Evolutionary conservation across 2,113 vertebrate species (phyloP).

Genomic region (Toxotes chatareus): DNA sequence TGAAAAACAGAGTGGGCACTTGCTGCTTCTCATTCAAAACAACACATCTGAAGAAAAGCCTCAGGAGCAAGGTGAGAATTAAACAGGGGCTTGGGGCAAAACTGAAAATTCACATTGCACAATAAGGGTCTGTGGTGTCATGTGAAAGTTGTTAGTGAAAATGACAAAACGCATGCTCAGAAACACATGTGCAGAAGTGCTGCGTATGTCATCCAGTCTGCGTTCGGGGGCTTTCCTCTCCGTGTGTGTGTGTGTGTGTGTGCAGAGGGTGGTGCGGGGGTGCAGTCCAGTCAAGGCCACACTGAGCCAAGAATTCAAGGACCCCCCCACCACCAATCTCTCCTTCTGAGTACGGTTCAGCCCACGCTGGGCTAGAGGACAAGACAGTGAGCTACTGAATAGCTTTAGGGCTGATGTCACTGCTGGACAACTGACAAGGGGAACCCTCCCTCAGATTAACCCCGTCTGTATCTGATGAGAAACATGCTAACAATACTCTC

Average conservation of each 20-base stretch:
- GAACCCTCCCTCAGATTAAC: slow-evolving; percentile 70
- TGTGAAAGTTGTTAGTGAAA: neutral
- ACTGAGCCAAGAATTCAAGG: slow-evolving; percentile 56
- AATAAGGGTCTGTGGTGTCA: neutral
- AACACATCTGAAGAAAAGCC: slow-evolving; percentile 9
- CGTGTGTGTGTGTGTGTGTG: neutral
- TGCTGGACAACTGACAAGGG: slow-evolving; percentile 66
- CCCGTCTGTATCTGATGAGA: slow-evolving; percentile 35
- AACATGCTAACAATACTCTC: slow-evolving; percentile 20
- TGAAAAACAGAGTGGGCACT: slow-evolving; percentile 13
- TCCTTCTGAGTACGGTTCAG: slow-evolving; percentile 19
- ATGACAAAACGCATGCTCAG: neutral
- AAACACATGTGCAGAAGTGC: neutral
- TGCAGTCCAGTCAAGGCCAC: slow-evolving; percentile 18
- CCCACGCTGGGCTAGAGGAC: slow-evolving; percentile 50
- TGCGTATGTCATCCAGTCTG: slow-evolving; percentile 15
- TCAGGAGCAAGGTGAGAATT: slow-evolving; percentile 19
- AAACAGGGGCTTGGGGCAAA: slow-evolving; percentile 25
- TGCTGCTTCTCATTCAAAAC: neutral
- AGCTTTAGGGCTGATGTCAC: slow-evolving; percentile 73
- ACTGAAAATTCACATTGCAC: slow-evolving; percentile 22
- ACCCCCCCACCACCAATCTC: slow-evolving; percentile 10
- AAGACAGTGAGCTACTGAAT: slow-evolving; percentile 67
- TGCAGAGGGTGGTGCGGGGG: neutral
- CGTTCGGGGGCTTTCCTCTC: slow-evolving; percentile 55